Percentiles rank a stretch among this genome's conserved stretches.
Evolutionary conservation across 1,140 invertebrate genomes (phyloP).

Genomic region (Pogonomyrmex barbatus): DNA sequence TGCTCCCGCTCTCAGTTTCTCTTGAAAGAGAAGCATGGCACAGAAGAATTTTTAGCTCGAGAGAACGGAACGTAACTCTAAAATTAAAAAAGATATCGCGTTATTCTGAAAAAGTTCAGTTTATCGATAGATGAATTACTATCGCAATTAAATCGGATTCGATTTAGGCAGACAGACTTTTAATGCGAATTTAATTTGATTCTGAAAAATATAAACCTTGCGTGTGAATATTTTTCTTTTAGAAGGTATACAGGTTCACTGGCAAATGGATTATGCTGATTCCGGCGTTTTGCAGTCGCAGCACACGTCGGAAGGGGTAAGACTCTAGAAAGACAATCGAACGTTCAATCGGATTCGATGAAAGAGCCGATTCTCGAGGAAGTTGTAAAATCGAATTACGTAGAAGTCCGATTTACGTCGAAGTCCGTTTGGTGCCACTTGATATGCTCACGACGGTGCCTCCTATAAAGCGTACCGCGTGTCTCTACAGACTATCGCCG

Average conservation of each 20-base stretch:
- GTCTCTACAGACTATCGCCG: neutral
- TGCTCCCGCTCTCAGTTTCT: slow-evolving; percentile 15
- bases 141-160: neutral
- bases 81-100: neutral
- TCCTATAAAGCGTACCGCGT: slow-evolving; percentile 64
- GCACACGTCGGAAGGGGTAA: slow-evolving; percentile 46
- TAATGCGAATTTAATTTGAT: neutral
- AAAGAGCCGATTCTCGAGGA: slow-evolving; percentile 73
- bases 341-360: slow-evolving; percentile 19
- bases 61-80: neutral
- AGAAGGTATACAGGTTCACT: neutral
- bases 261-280: neutral
- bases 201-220: neutral
- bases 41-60: slow-evolving; percentile 28
- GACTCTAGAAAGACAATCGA: slow-evolving; percentile 24
- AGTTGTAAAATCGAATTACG: slow-evolving; percentile 81
- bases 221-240: neutral
- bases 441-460: slow-evolving; percentile 68
- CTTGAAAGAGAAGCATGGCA: slow-evolving; percentile 23
- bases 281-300: slow-evolving; percentile 30
- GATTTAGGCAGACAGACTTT: neutral
- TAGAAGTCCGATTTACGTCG: slow-evolving; percentile 40
- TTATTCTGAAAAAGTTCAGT: neutral
- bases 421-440: slow-evolving; percentile 58
- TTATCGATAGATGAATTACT: neutral